Evolutionary conservation across 1,140 invertebrate genomes (phyloP), one percentile per base, ranked within the genome.

Genomic region (Ceratosolen fusciceps): DNA sequence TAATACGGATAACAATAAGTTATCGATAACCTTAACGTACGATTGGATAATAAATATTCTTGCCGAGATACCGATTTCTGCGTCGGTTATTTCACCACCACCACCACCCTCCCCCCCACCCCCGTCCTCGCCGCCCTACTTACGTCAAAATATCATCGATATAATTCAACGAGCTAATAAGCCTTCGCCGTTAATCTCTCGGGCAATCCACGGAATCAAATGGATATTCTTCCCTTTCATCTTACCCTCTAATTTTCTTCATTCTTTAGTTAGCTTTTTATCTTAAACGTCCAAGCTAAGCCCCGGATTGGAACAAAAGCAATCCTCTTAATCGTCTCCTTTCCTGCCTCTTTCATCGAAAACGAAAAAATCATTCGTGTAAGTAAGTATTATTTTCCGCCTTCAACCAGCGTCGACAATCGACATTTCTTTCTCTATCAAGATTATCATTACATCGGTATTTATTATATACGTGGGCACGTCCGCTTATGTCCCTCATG

Each of bases 111-210:
- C n/a, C n/a, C n/a, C n/a, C n/a, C n/a, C n/a, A n/a, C n/a, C n/a
- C n/a, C n/a, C n/a, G n/a, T n/a, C n/a, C n/a, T n/a, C n/a, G n/a
- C n/a, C n/a, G n/a, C n/a, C n/a, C n/a, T n/a, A n/a, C 77, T 83
- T 85, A 86, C 86, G 84, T 83, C 83, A 84, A 89, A 87, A 89
- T 89, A 89, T 89, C 87, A 88, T 86, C 82, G 85, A 82, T 85
- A 88, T 89, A 88, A 89, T 88, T 89, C 88, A 89, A 88, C 87
- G 84, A n/a, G n/a, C n/a, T 88, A 89, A 90, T 86, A 87, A 89
- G 83, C 79, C 80, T 79, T 79, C 78, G 56, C 82, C 76, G 74
- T 81, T 56, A 71, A 4, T 71, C 62, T 68, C 67, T 60, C 43
- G 29, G 49, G 52, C 71, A 43, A 81, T 77, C 73, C 77, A 60